Conservation (phyloP, 1,140 invertebrate genomes). For the Drosophila eugracilis region DNA sequence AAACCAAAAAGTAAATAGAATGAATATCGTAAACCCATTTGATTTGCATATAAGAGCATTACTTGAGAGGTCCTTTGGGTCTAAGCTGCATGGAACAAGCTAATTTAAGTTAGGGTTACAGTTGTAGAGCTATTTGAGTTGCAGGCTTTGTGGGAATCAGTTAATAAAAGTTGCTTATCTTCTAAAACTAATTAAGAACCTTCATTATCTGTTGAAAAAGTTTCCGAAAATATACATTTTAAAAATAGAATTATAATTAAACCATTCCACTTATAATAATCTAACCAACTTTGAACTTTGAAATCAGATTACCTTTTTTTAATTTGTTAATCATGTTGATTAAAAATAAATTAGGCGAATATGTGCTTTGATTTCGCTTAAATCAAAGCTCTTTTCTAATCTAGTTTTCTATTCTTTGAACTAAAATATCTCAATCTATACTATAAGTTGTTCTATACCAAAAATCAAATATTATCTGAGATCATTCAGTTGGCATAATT, state of each 20-base stretch:
- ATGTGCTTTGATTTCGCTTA: background rate
- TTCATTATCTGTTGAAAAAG: background rate
- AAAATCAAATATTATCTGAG: conserved; percentile 36
- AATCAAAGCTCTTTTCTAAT: conserved; percentile 12
- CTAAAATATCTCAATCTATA: background rate
- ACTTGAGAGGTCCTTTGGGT: conserved; percentile 5
- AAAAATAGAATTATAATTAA: background rate
- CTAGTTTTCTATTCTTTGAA: background rate
- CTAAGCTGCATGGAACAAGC: conserved; percentile 21
- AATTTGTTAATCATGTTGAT: conserved; percentile 16
- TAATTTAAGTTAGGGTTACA: conserved; percentile 36
- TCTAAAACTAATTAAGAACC: background rate
- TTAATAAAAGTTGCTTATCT: background rate
- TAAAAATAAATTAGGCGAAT: background rate
- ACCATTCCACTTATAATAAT: background rate
- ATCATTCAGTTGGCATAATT: conserved; percentile 50
- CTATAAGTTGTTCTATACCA: conserved; percentile 8
- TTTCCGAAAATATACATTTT: background rate
- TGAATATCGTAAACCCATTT: conserved; percentile 44
- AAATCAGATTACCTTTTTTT: background rate
- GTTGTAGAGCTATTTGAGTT: conserved; percentile 3
- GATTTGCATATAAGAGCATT: conserved; percentile 66
- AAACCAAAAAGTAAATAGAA: conserved; percentile 59
- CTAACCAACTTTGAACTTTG: background rate
- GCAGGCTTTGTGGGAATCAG: background rate